Base-by-base conservation (phyloP, 2,113 vertebrate species). In the Prionailurus bengalensis region DNA sequence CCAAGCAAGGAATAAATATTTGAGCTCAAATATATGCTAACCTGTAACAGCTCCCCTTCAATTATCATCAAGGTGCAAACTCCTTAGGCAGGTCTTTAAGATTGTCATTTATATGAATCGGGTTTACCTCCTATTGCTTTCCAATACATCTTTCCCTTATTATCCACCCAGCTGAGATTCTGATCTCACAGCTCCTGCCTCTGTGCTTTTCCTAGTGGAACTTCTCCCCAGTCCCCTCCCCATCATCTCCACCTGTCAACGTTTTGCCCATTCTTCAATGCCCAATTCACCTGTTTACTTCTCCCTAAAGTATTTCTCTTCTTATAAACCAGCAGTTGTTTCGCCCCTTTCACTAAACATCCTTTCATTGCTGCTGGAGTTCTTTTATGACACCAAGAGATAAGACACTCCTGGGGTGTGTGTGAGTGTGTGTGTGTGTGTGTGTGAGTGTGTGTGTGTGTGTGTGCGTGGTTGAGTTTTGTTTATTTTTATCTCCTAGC, bases 1-100 rank as follows among this genome's bases (percentile, higher is more conserved):
- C 23, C 39, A 53, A 42, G 33, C 36, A 74, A 73, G 15, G 53
- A 81, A 92, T 74, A 79, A 94, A 45, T 63, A 80, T 85, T 95
- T 86, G 65, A 51, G 53, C 63, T 86, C 17, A 36, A 90, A 58
- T 74, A 15, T 81, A 42, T 71, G 53, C 71, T 82, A n/a, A 36
- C 4, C 25, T 58, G 13, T 4, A 42, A 27, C 16, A 71, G 8
- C 58, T 80, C 11, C 7, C 63, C 36, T 21, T 80, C 68, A 15
- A 16, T 90, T 85, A 68, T 76, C 14, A 45, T n/a, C 58, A n/a
- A 89, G 31, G 29, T 80, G 14, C 33, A 68, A 66, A 63, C 23
- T 42, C 48, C 71, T 85, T 81, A 70, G 3, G 6, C 8, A 55
- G 42, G 4, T 21, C 66, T 82, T 90, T n/a, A 70, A 82, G 65